A percentile compares a stretch with the other conserved stretches of the same genome.
phyloP scores from a whole-genome alignment of 2,797 vertebrate species.

The Sebastes diaconus region DNA sequence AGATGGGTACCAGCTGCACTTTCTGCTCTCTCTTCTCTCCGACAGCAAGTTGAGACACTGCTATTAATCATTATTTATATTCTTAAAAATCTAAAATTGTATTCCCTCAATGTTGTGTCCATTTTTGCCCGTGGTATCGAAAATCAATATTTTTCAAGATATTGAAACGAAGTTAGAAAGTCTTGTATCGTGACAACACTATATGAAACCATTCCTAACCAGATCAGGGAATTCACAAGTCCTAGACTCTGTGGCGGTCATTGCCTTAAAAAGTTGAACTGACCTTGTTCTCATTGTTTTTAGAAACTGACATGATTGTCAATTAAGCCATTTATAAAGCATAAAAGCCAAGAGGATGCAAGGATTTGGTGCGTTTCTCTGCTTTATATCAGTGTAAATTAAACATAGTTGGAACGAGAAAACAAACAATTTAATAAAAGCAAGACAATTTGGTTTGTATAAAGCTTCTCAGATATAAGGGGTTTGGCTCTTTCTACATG shows the following conservation, averaged over 20 bases:
- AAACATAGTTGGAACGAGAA: not conserved
- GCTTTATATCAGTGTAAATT: not conserved
- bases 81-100: no score
- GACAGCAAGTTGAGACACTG: no score
- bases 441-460: not conserved
- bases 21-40: no score
- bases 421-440: not conserved
- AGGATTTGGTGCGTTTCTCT: not conserved
- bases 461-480: not conserved
- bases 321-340: not conserved
- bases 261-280: not conserved
- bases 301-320: not conserved
- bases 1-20: no score
- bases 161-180: no score
- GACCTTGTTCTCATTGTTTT: not conserved
- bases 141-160: no score
- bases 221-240: not conserved
- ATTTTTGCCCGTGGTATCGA: no score
- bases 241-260: not conserved
- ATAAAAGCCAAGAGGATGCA: not conserved
- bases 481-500: not conserved
- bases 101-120: no score
- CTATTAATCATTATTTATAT: no score
- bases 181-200: no score
- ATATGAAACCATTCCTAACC: not conserved